Base-by-base conservation (phyloP, 2,888 invertebrate genomes). In the Hypena proboscidalis region DNA sequence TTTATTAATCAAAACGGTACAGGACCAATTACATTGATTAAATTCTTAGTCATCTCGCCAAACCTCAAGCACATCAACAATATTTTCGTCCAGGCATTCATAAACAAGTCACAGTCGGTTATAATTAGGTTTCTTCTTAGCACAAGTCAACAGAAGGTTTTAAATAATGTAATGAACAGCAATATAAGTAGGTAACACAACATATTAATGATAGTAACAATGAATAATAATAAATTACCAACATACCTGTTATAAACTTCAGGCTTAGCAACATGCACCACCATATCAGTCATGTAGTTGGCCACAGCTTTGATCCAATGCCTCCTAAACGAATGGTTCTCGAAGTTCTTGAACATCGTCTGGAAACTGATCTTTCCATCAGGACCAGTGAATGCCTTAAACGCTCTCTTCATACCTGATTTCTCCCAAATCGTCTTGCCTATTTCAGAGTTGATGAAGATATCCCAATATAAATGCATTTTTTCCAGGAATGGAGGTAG, bases 221-320 rank as follows among this genome's bases (percentile, higher is more conserved):
- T n/a, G n/a, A n/a, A n/a, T n/a, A n/a, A n/a, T n/a, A n/a, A n/a
- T n/a, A n/a, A n/a, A n/a, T n/a, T n/a, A n/a, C n/a, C n/a, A n/a
- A n/a, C n/a, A n/a, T 80, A 95, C 94, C 94, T 94, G 67, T 93
- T 92, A 69, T 96, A 95, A 4, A 94, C 95, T 46, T 93, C 93
- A 1, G 96, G 96, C 67, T 96, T 95, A 0, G 96, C 93, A 10
- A 96, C 74, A 58, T 95, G 94, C 10, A 95, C 93, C 17, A 95
- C 92, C 91, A 94, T 93, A 40, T 95, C 94, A 0, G 95, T 95
- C 51, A 97, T 84, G 69, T 95, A 95, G 51, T 93, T 92, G 1
- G 96, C 95, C 4, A 95, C 92, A 3, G 94, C 93, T 64, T 94
- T 94, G 56, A 97, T 95, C 97, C 97, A 97, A 55, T 95, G 93